phyloP scores from a whole-genome alignment of 1,140 invertebrate species.

The Lordiphosa mommai region DNA sequence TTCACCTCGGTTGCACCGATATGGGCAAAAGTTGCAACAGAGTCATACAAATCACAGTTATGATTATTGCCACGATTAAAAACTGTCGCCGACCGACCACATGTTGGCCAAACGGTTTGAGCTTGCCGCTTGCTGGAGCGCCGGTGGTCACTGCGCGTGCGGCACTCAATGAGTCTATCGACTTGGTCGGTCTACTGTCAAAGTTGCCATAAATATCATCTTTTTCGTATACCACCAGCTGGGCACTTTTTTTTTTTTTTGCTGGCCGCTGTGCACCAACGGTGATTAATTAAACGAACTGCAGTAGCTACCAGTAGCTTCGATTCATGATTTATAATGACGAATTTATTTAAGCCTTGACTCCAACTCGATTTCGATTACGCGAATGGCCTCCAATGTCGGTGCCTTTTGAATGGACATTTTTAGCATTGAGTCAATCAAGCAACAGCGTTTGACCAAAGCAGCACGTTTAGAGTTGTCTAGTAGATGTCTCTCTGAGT shows the following conservation, averaged over 20 bases:
- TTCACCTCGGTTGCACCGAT: slow-evolving; percentile 59
- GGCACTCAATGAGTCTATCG: slow-evolving; percentile 76
- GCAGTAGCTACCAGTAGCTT: slow-evolving; percentile 27
- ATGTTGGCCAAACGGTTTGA: slow-evolving; percentile 3
- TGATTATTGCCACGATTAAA: slow-evolving; percentile 77
- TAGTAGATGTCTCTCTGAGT: no score
- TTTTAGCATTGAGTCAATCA: slow-evolving; percentile 34
- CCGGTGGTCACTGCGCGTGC: slow-evolving; percentile 66
- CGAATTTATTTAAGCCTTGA: slow-evolving; percentile 75
- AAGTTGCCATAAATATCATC: slow-evolving; percentile 79
- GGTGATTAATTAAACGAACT: slow-evolving; percentile 64
- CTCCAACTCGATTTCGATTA: slow-evolving; percentile 43
- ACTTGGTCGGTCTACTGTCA: slow-evolving; percentile 65
- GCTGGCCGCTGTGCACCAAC: slow-evolving; percentile 47
- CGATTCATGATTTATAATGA: slow-evolving; percentile 75
- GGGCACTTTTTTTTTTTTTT: slow-evolving; percentile 56
- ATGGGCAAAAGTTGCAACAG: slow-evolving; percentile 60
- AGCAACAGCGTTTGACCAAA: neutral
- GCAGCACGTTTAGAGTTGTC: no score
- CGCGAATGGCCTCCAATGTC: slow-evolving; percentile 42
- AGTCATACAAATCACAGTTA: slow-evolving; percentile 78
- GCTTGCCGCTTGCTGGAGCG: slow-evolving; percentile 44
- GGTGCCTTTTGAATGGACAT: slow-evolving; percentile 46
- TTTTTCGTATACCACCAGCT: slow-evolving; percentile 74
- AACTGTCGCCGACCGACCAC: slow-evolving; percentile 59